A percentile compares a stretch with the other conserved stretches of the same genome.
These are phyloP conservation scores for Puffinus mauretanicus DNA, from an alignment of 2,113 vertebrate genomes.

Conservation along the genomic window DNA sequence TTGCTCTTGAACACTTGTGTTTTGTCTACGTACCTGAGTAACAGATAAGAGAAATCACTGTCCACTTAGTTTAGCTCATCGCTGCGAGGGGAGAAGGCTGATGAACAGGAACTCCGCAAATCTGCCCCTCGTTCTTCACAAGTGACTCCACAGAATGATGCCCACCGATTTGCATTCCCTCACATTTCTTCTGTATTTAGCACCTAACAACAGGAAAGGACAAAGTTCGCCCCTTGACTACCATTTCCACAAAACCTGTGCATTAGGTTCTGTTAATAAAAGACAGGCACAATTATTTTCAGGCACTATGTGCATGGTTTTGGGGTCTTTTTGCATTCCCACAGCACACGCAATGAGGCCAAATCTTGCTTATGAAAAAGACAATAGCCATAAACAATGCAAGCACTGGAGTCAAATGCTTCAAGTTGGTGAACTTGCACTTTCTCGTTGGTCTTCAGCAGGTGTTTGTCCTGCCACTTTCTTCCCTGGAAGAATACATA, in stretches of 20 bases:
- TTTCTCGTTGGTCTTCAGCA: background rate
- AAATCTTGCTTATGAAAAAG: background rate
- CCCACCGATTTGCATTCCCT: background rate
- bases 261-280: background rate
- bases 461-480: background rate
- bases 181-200: background rate
- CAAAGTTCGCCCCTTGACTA: too few relatives aligned
- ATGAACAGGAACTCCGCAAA: background rate
- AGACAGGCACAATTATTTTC: background rate
- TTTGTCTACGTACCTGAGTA: background rate
- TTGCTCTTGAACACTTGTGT: background rate
- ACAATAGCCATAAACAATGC: background rate
- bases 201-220: background rate
- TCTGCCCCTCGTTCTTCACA: background rate
- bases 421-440: background rate
- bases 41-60: background rate
- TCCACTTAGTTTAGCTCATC: background rate
- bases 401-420: background rate
- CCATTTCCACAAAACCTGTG: background rate
- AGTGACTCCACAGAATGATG: background rate
- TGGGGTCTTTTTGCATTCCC: background rate
- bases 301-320: too few relatives aligned
- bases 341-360: background rate
- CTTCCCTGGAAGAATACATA: background rate
- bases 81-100: background rate